A percentile compares a stretch with the other conserved stretches of the same genome.
phyloP scores from a whole-genome alignment of 2,113 vertebrate species.

The Scartelaos histophorus region DNA sequence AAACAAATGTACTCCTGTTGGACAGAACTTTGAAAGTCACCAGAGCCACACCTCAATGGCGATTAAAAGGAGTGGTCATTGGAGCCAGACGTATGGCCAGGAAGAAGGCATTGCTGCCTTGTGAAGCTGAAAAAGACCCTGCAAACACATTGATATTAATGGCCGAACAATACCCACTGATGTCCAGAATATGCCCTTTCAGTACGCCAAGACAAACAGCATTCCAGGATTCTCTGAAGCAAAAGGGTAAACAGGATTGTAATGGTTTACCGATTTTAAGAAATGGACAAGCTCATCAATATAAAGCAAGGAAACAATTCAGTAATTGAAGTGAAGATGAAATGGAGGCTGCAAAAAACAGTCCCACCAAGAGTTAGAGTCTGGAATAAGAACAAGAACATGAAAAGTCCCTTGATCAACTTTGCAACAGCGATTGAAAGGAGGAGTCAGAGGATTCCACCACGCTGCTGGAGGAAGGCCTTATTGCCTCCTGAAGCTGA shows the following conservation, averaged over 20 bases:
- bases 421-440: not conserved
- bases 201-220: no score
- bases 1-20: not conserved
- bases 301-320: not conserved
- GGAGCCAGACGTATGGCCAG: not conserved
- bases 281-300: not conserved
- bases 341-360: not conserved
- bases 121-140: not conserved
- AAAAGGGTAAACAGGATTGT: no score
- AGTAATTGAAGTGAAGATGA: not conserved
- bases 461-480: not conserved
- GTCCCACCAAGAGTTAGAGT: not conserved
- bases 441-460: not conserved
- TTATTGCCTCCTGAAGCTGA: not conserved
- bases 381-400: not conserved
- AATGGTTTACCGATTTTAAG: no score
- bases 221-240: no score
- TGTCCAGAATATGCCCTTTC: no score
- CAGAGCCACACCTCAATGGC: not conserved
- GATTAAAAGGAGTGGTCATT: not conserved
- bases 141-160: not conserved
- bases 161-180: no score
- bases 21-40: not conserved
- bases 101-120: not conserved
- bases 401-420: not conserved